Base-by-base conservation (phyloP, 2,888 invertebrate species). In the Sphinx pinastri region DNA sequence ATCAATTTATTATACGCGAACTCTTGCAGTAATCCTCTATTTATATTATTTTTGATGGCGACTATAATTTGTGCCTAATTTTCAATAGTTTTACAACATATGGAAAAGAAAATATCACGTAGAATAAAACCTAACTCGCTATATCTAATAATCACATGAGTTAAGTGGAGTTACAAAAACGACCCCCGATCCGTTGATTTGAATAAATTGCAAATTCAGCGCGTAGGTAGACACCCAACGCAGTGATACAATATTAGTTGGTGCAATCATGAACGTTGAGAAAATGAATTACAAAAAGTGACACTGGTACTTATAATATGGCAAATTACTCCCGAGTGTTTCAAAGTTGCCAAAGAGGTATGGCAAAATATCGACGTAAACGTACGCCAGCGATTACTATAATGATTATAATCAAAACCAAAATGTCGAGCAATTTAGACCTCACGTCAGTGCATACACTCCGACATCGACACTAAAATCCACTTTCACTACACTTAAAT, bases 351-450 rank as follows among this genome's bases (percentile, higher is more conserved):
- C 55, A 55, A 55, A 55, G 47, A 47, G 45, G 45, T 47, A 11
- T 16, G 60, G 60, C 47, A 60, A 63, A 63, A 63, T 19, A 47
- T 63, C 76, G 80, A 79, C 74, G 79, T 76, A 76, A 79, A 77
- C 70, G 75, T 77, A 76, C 75, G 76, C 73, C 75, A 75, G 77
- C 79, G 78, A 84, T 84, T 81, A 83, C 75, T 72, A 75, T 85
- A 84, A 86, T 87, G 76, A 80, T 78, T 77, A 83, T 83, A 86
- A 86, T 86, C 81, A 82, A 77, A 55, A 74, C 75, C 75, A 77
- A 81, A 81, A 76, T 76, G 74, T 76, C 75, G 74, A 75, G 77
- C 79, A 76, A 75, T 72, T 76, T 73, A 73, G 68, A 76, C 74
- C 74, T 73, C 71, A 71, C 75, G 71, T 71, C 71, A 76, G 77